Conservation (phyloP, 2,888 invertebrate species). For the Cenopis cana region DNA sequence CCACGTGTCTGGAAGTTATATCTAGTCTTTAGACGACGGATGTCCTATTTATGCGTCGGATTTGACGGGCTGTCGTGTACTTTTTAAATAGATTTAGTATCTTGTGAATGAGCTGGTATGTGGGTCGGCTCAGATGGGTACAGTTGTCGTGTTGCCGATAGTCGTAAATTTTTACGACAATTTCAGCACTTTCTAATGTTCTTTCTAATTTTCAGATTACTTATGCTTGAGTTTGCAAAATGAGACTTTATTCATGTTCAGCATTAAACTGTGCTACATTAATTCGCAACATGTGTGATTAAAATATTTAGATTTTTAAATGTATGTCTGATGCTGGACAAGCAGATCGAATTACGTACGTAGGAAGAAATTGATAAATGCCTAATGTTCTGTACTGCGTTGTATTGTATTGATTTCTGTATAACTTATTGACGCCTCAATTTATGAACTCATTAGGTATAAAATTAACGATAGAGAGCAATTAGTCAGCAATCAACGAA, state of each 20-base stretch:
- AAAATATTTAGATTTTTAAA: not conserved
- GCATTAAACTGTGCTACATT: not conserved
- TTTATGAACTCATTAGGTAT: too few relatives aligned
- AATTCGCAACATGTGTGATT: not conserved
- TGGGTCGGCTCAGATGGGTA: slow-evolving; percentile 20
- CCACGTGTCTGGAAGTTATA: too few relatives aligned
- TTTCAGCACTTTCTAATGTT: not conserved
- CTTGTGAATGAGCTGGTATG: slow-evolving; percentile 21
- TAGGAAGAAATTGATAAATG: too few relatives aligned
- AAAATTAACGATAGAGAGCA: too few relatives aligned
- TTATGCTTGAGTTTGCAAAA: not conserved
- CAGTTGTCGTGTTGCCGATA: not conserved
- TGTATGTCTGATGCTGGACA: too few relatives aligned
- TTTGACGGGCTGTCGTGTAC: slow-evolving; percentile 38
- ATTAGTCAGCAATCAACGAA: too few relatives aligned
- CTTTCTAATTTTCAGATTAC: not conserved
- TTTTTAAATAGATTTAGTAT: slow-evolving; percentile 42
- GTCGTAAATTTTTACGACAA: not conserved
- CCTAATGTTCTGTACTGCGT: too few relatives aligned
- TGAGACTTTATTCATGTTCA: not conserved
- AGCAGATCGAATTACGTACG: too few relatives aligned
- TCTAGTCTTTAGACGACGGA: slow-evolving; percentile 12
- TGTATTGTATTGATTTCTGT: too few relatives aligned
- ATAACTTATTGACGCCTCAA: too few relatives aligned
- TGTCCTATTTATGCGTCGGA: slow-evolving; percentile 40